A percentile compares a stretch with the other conserved stretches of the same genome.
phyloP scores from a whole-genome alignment of 2,797 vertebrate genomes.

The Sebastes elongatus region DNA sequence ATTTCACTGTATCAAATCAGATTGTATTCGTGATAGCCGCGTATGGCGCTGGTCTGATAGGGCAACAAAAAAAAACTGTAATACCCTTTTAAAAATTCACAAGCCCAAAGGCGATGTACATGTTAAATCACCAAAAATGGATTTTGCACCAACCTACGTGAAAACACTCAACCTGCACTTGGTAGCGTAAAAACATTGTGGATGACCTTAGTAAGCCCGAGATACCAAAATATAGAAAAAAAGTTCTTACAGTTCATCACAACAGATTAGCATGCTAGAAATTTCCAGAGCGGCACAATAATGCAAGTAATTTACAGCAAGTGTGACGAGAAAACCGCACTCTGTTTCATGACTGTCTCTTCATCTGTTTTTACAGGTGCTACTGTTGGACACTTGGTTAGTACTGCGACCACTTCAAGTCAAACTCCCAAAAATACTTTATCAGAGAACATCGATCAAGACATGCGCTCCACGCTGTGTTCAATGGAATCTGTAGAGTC shows the following conservation, averaged over 20 bases:
- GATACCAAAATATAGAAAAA: constrained; percentile 58
- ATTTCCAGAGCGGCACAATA: constrained; percentile 32
- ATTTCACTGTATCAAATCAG: constrained; percentile 20
- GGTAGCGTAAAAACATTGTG: constrained; percentile 21
- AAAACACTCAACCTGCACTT: constrained; percentile 22
- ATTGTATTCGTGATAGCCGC: not conserved
- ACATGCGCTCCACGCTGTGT: not conserved
- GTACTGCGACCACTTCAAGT: not conserved
- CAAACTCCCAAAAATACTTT: not conserved
- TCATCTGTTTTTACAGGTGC: constrained; percentile 17
- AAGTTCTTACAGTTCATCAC: constrained; percentile 43
- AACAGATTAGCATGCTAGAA: constrained; percentile 49
- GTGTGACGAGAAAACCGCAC: constrained; percentile 14
- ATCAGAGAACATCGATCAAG: not conserved
- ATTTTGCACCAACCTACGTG: constrained; percentile 11
- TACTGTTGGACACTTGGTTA: constrained; percentile 27
- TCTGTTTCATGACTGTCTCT: not conserved
- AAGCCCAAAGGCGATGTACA: not conserved
- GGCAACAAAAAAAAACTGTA: constrained; percentile 10
- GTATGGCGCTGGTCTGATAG: constrained; percentile 10
- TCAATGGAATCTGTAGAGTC: constrained; percentile 15
- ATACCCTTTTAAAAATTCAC: constrained; percentile 31
- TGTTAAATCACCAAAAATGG: constrained; percentile 2
- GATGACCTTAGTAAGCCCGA: not conserved
- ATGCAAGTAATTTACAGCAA: constrained; percentile 57